Percentiles rank a stretch among this genome's conserved stretches.
These are phyloP conservation scores for Hippocampus comes DNA, from an alignment of 2,113 vertebrate species.

Conservation along the genomic window DNA sequence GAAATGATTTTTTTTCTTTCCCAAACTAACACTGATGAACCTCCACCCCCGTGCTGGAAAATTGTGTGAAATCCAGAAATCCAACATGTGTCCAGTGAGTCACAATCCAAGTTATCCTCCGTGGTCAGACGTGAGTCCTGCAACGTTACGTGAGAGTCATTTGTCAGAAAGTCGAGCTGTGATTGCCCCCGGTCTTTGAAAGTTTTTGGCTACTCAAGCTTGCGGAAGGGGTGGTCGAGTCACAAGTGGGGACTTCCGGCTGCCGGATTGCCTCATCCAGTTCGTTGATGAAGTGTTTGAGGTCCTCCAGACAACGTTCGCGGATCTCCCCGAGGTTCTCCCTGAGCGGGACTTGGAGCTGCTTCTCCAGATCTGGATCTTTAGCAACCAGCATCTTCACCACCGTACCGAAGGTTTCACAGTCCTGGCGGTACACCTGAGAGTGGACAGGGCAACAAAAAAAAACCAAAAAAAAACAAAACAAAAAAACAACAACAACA, in stretches of 20 bases:
- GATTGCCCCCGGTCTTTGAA: constrained; percentile 44
- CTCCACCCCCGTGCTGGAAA: background rate
- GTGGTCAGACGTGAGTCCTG: constrained; percentile 1
- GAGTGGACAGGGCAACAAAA: background rate
- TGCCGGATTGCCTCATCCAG: constrained; percentile 79
- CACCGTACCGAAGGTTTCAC: constrained; percentile 97
- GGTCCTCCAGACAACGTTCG: constrained; percentile 92
- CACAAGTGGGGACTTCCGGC: constrained; percentile 53
- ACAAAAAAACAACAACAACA: too few relatives aligned
- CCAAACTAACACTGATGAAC: constrained; percentile 53
- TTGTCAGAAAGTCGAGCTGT: constrained; percentile 45
- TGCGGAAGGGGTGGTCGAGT: constrained; percentile 30
- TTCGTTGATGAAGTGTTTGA: constrained; percentile 87
- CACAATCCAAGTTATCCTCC: background rate
- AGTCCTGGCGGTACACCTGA: constrained; percentile 94
- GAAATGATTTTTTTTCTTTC: constrained; percentile 18
- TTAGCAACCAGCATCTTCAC: constrained; percentile 98
- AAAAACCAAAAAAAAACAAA: background rate
- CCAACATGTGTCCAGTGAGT: constrained; percentile 19
- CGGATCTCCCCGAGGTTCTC: constrained; percentile 96
- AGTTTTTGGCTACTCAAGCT: constrained; percentile 42
- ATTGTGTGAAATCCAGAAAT: background rate
- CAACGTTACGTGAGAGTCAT: background rate
- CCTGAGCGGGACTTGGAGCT: constrained; percentile 88
- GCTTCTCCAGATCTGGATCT: constrained; percentile 90